Conservation (phyloP, 2,797 vertebrate species). For the Manis pentadactyla region DNA sequence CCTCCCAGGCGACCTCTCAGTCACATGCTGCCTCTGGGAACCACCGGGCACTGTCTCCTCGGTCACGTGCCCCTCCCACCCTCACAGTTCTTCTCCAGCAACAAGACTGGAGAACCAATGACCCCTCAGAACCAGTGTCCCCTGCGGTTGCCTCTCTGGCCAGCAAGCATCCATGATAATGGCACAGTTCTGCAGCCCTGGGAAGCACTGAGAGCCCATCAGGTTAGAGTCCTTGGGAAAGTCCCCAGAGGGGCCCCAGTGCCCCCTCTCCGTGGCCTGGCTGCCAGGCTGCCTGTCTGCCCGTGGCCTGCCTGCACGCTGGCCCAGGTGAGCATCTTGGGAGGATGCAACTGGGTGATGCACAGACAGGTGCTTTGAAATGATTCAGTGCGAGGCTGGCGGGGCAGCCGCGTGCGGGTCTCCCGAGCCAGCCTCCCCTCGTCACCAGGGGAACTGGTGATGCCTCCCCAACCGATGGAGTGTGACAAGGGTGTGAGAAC, state of each 20-base stretch:
- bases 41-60: background rate
- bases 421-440: background rate
- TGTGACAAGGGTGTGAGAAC: accelerated
- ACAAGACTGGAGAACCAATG: accelerated
- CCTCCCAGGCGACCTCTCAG: background rate
- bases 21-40: accelerated
- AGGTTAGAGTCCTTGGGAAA: accelerated
- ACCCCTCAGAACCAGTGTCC: background rate
- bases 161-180: accelerated
- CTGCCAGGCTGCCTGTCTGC: no score
- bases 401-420: accelerated
- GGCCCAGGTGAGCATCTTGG: no score
- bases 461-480: no score
- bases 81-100: background rate
- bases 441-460: accelerated
- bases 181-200: accelerated
- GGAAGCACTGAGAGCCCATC: accelerated
- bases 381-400: accelerated
- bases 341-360: accelerated
- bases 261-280: background rate
- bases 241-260: no score
- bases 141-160: background rate
- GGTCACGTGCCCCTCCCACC: no score
- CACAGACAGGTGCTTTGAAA: accelerated
- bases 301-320: accelerated